Evolutionary conservation across 1,140 invertebrate genomes (phyloP).

Genomic region (Bombyx mandarina): DNA sequence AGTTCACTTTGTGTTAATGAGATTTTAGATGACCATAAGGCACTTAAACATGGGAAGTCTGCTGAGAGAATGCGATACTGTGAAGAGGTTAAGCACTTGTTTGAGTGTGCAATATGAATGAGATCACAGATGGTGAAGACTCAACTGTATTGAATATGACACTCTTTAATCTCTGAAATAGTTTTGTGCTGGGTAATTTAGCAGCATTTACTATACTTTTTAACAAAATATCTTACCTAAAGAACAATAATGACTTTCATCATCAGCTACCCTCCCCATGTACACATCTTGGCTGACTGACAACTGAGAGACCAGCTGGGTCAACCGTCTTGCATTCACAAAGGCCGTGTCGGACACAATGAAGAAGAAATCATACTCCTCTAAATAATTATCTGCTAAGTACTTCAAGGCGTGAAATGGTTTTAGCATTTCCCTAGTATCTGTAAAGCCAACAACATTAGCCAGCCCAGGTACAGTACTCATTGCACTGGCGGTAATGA

Average conservation of each 20-base stretch:
- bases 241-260: slow-evolving; percentile 74
- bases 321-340: slow-evolving; percentile 80
- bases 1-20: no score
- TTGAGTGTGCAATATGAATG: no score
- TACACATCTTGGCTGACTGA: slow-evolving; percentile 88
- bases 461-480: slow-evolving; percentile 79
- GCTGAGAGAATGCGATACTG: no score
- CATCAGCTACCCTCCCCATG: slow-evolving; percentile 73
- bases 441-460: slow-evolving; percentile 86
- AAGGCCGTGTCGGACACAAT: slow-evolving; percentile 86
- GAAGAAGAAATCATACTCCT: slow-evolving; percentile 93
- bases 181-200: no score
- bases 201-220: no score
- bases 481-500: slow-evolving; percentile 77
- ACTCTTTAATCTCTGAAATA: no score
- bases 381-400: slow-evolving; percentile 88
- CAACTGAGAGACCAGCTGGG: slow-evolving; percentile 79
- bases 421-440: slow-evolving; percentile 79
- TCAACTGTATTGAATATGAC: no score
- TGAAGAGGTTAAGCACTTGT: no score
- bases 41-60: no score
- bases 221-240: slow-evolving; percentile 67
- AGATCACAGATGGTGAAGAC: no score
- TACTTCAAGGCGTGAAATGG: slow-evolving; percentile 91
- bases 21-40: no score